Evolutionary conservation across 2,888 invertebrate genomes (phyloP).

Genomic region (Cataglyphis rosenhaueri): DNA sequence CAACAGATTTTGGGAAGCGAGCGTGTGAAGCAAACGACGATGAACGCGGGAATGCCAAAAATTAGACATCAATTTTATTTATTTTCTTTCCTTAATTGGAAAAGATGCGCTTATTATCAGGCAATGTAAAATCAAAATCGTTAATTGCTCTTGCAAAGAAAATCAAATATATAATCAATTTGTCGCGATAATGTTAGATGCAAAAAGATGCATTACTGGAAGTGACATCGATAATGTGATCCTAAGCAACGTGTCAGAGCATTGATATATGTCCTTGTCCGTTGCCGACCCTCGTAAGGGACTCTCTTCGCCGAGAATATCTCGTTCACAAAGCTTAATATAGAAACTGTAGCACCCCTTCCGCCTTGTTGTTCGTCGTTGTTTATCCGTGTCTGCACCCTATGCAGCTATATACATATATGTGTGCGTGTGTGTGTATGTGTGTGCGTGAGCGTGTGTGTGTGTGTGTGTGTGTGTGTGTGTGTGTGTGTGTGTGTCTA

Average conservation of each 20-base stretch:
- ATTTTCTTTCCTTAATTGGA: neutral
- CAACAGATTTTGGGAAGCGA: neutral
- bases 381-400: conserved; percentile 47
- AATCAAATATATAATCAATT: conserved; percentile 29
- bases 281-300: conserved; percentile 41
- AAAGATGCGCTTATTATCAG: neutral
- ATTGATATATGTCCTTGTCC: conserved; percentile 49
- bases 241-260: conserved; percentile 52
- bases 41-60: neutral
- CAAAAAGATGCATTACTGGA: conserved; percentile 49
- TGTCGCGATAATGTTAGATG: conserved; percentile 10
- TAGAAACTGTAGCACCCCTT: conserved; percentile 23
- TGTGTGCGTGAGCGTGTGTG: too few species aligned
- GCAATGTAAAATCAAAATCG: neutral
- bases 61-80: neutral
- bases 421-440: neutral
- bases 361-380: conserved; percentile 52
- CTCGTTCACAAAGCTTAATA: conserved; percentile 55
- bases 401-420: neutral
- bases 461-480: too few species aligned
- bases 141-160: conserved; percentile 31
- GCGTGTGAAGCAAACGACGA: neutral
- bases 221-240: conserved; percentile 58
- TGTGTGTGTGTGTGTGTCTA: neutral
- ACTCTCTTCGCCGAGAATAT: conserved; percentile 55